Conservation (phyloP, 2,888 invertebrate genomes). For the Patella caerulea region DNA sequence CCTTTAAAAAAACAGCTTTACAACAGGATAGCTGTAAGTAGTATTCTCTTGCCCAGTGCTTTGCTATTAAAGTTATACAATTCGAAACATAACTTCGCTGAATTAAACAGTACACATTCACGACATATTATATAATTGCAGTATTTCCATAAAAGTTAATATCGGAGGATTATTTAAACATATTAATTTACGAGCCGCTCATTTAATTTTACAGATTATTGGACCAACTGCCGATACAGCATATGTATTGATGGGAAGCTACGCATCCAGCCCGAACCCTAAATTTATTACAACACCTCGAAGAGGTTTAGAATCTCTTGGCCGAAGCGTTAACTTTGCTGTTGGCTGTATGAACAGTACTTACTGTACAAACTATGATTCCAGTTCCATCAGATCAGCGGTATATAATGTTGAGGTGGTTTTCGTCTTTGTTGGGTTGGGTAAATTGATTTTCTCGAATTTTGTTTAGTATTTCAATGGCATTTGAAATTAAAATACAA, state of each 20-base stretch:
- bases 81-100: too few species aligned
- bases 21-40: slow-evolving; percentile 40
- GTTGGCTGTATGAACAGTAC: slow-evolving; percentile 53
- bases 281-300: slow-evolving; percentile 53
- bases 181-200: too few species aligned
- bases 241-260: slow-evolving; percentile 59
- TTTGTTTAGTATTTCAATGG: neutral
- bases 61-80: neutral
- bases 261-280: slow-evolving; percentile 49
- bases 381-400: slow-evolving; percentile 39
- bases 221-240: slow-evolving; percentile 66
- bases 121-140: too few species aligned
- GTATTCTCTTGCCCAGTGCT: neutral
- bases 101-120: too few species aligned
- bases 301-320: slow-evolving; percentile 48
- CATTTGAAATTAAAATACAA: neutral
- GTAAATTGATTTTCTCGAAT: slow-evolving; percentile 29
- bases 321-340: slow-evolving; percentile 35
- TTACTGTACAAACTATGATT: slow-evolving; percentile 48
- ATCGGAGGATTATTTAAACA: too few species aligned
- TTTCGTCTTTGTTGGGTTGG: slow-evolving; percentile 62
- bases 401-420: slow-evolving; percentile 46
- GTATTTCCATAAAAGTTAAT: too few species aligned
- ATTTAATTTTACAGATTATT: slow-evolving; percentile 50
- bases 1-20: slow-evolving; percentile 34